Evolutionary conservation across 2,797 vertebrate genomes (phyloP).

Genomic region (Halcyon chelicuti): DNA sequence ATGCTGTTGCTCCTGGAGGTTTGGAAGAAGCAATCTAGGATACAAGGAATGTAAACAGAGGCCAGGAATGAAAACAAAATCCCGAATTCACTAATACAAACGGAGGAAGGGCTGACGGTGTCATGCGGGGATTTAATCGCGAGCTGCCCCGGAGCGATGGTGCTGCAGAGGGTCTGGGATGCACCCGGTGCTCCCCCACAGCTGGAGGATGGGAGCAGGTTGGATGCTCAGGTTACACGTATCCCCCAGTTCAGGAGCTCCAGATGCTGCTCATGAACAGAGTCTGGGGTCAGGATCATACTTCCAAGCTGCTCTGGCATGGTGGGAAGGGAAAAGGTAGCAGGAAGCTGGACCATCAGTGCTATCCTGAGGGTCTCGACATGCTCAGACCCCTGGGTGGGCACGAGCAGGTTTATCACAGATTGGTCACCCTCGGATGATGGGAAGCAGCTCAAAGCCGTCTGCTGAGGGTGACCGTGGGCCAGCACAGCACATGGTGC

Average conservation of each 20-base stretch:
- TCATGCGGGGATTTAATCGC: accelerated
- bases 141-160: accelerated
- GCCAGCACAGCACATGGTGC: neutral
- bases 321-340: neutral
- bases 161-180: neutral
- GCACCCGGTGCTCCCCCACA: accelerated
- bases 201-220: neutral
- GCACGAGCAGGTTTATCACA: accelerated
- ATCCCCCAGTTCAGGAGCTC: neutral
- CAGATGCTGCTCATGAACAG: accelerated
- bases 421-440: neutral
- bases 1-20: neutral
- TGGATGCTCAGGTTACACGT: neutral
- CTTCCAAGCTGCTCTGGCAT: accelerated
- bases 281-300: neutral
- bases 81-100: neutral
- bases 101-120: accelerated
- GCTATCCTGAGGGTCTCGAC: neutral
- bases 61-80: conserved; percentile 37
- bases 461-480: accelerated
- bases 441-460: neutral
- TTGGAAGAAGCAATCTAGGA: conserved; percentile 14
- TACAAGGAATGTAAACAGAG: conserved; percentile 61
- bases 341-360: accelerated
- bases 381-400: neutral